Base-by-base conservation (phyloP, 2,113 vertebrate species). In the Nothoprocta pentlandii region DNA sequence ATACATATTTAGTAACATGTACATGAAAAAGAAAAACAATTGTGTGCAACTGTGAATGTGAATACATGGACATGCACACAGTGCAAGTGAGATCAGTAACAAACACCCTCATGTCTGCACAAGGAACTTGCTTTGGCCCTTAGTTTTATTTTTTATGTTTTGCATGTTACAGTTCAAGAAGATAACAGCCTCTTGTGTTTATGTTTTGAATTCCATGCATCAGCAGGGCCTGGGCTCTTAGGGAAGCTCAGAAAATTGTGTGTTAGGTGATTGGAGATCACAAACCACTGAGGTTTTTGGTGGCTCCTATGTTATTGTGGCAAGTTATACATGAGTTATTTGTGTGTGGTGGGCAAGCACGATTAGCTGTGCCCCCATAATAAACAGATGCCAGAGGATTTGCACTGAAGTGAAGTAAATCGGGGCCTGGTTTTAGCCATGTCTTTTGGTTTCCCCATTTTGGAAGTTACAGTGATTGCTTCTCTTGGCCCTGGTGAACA, bases 371-470 rank as follows among this genome's bases (percentile, higher is more conserved):
- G 81, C 62, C 34, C 68, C 68, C 26, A 25, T 51, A 80, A 46
- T 46, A 73, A 82, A 85, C 78, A 92, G 78, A 91, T 91, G 36
- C 59, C 22, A 6, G 20, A 85, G n/a, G 36, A 81, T 87, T 92
- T 94, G 22, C 78, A 91, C 67, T 77, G 78, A 93, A 93, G 14
- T 62, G 62, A 81, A 93, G 87, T 89, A 92, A 87, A 91, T 68
- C 56, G 30, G 26, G 26, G 8, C 59, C 92, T 89, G 59, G 30
- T 0, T 89, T 89, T 51, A 89, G 84, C 69, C 13, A 9, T 59
- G 56, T 0, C 32, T 85, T 91, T 76, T 59, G 16, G 39, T 81
- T 10, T 87, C 58, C 32, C 82, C 91, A 34, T 10, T 85, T 49
- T 61, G 85, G 58, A 61, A 76, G 32, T 81, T 71, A 8, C 2